A percentile compares a stretch with the other conserved stretches of the same genome.
Evolutionary conservation across 2,888 invertebrate species (phyloP).

Genomic region (Cantharis rufa): DNA sequence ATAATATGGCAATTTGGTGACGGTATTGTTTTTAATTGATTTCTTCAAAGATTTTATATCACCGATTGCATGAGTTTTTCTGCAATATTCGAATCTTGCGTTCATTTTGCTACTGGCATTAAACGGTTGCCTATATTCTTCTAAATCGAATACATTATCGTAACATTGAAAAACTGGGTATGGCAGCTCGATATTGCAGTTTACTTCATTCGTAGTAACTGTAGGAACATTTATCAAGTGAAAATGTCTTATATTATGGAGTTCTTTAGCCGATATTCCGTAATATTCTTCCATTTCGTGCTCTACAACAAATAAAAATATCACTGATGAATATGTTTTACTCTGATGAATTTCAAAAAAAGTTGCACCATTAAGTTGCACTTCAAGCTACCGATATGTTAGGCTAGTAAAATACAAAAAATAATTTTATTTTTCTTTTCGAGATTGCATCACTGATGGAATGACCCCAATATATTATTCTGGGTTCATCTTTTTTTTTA

Average conservation of each 20-base stretch:
- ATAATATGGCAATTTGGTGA: constrained; percentile 10
- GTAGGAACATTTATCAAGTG: constrained; percentile 7
- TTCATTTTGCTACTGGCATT: background rate
- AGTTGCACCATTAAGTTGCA: no score
- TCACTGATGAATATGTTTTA: background rate
- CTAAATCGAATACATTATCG: background rate
- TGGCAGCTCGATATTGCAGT: constrained; percentile 7
- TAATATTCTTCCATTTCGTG: background rate
- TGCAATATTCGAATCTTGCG: constrained; percentile 6
- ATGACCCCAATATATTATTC: no score
- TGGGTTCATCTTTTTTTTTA: no score
- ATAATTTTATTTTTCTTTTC: no score
- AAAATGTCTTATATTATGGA: constrained; percentile 1
- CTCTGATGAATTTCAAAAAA: no score
- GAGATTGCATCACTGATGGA: no score
- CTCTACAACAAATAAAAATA: background rate
- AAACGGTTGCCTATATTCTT: constrained; percentile 2
- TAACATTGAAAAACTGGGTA: constrained; percentile 13
- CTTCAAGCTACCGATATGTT: no score
- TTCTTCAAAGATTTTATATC: background rate
- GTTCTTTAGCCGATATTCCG: background rate
- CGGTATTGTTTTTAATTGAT: background rate
- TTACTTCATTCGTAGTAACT: background rate
- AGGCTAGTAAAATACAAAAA: no score
- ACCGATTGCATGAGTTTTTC: constrained; percentile 1